Evolutionary conservation across 2,888 invertebrate genomes (phyloP).

Genomic region (Chalcis sispes): DNA sequence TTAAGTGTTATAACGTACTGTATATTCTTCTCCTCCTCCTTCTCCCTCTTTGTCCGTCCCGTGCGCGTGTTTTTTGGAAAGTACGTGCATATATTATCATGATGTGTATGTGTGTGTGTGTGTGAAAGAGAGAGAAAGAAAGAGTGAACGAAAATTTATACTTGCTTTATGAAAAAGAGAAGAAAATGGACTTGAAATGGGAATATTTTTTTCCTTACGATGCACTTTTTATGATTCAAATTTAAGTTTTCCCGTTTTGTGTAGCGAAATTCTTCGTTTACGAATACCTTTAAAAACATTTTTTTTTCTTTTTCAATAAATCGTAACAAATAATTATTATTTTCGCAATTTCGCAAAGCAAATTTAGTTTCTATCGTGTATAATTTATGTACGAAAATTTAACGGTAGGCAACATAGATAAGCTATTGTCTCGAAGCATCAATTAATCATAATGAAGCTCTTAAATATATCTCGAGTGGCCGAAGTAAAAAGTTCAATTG

Average conservation of each 20-base stretch:
- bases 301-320: no score
- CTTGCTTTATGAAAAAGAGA: conserved; percentile 3
- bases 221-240: conserved; percentile 1
- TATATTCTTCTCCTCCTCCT: no score
- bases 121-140: no score
- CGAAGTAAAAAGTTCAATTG: no score
- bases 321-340: no score
- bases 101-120: no score
- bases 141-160: conserved; percentile 31
- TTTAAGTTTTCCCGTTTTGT: conserved; percentile 21
- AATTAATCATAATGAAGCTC: neutral
- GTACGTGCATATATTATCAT: conserved; percentile 48
- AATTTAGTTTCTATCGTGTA: no score
- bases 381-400: no score
- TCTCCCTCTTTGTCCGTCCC: neutral
- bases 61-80: conserved; percentile 38
- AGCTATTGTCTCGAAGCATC: neutral
- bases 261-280: neutral
- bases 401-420: no score
- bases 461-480: neutral
- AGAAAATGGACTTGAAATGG: neutral
- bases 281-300: neutral
- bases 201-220: neutral
- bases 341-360: no score
- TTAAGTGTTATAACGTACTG: conserved; percentile 29